A percentile compares a stretch with the other conserved stretches of the same genome.
These are phyloP conservation scores for Drosophila ambigua DNA, from an alignment of 1,140 invertebrate species.

Conservation along the genomic window DNA sequence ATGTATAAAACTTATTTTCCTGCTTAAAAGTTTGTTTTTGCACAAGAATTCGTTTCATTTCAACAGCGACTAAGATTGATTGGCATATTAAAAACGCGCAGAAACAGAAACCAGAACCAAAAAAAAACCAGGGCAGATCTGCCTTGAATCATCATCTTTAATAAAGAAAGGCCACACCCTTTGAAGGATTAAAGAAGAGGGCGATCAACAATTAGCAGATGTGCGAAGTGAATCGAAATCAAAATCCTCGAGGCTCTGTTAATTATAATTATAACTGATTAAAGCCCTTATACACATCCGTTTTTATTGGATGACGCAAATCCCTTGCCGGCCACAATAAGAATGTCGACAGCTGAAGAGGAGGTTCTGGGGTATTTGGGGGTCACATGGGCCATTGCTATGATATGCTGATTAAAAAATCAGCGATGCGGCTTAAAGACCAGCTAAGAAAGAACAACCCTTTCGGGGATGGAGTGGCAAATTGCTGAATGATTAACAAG, in stretches of 20 bases:
- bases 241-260: conserved; percentile 51
- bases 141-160: conserved; percentile 17
- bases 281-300: conserved; percentile 8
- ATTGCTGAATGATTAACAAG: conserved; percentile 80
- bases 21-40: conserved; percentile 61
- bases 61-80: conserved; percentile 74
- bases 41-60: conserved; percentile 24
- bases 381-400: conserved; percentile 33
- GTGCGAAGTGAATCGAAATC: conserved; percentile 38
- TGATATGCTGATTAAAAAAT: conserved; percentile 80
- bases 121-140: conserved; percentile 33
- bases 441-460: conserved; percentile 43
- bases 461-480: conserved; percentile 61
- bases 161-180: conserved; percentile 23
- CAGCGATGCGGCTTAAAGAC: conserved; percentile 55
- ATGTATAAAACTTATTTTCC: conserved; percentile 68
- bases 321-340: conserved; percentile 57
- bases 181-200: conserved; percentile 47
- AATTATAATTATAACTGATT: conserved; percentile 77
- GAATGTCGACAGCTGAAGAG: conserved; percentile 75
- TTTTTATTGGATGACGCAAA: conserved; percentile 40
- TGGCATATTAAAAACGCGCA: conserved; percentile 52
- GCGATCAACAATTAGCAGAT: conserved; percentile 71
- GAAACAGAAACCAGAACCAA: conserved; percentile 1
- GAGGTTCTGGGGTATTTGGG: conserved; percentile 16